These are phyloP conservation scores for Resseliella maxima DNA, from an alignment of 2,888 invertebrate genomes.

Conservation along the genomic window DNA sequence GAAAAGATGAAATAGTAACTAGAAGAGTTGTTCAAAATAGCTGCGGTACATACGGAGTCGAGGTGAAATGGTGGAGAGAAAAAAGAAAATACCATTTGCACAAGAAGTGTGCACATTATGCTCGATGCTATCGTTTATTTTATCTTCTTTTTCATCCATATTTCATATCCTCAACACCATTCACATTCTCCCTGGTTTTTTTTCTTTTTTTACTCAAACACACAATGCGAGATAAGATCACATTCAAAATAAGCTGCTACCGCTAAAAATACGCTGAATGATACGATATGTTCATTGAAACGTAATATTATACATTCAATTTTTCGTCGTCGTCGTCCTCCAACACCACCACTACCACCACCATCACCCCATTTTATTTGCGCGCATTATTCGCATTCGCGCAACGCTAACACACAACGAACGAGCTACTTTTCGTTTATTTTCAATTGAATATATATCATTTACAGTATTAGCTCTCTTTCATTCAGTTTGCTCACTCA, in stretches of 20 bases:
- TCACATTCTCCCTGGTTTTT: not conserved
- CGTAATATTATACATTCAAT: constrained; percentile 23
- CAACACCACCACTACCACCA: too few species aligned
- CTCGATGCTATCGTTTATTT: constrained; percentile 29
- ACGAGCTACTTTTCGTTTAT: too few species aligned
- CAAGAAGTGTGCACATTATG: constrained; percentile 27
- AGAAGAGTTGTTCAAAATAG: not conserved
- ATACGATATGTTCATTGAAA: constrained; percentile 17
- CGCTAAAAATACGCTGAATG: constrained; percentile 17
- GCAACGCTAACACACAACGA: too few species aligned
- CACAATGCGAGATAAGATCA: constrained; percentile 31
- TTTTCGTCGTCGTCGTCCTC: not conserved
- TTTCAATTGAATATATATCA: constrained; percentile 29
- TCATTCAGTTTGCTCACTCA: not conserved
- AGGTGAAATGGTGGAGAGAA: not conserved
- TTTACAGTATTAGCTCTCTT: constrained; percentile 38
- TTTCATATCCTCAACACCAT: constrained; percentile 26
- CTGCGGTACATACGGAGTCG: too few species aligned
- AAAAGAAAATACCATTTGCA: constrained; percentile 2
- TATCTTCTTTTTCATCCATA: constrained; percentile 18
- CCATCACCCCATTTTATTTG: not conserved
- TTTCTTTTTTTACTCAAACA: not conserved
- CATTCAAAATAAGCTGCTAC: constrained; percentile 9
- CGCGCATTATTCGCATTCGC: not conserved
- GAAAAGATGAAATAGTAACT: constrained; percentile 27